Base-by-base conservation (phyloP, 2,888 invertebrate genomes). In the Tetranychus truncatus region DNA sequence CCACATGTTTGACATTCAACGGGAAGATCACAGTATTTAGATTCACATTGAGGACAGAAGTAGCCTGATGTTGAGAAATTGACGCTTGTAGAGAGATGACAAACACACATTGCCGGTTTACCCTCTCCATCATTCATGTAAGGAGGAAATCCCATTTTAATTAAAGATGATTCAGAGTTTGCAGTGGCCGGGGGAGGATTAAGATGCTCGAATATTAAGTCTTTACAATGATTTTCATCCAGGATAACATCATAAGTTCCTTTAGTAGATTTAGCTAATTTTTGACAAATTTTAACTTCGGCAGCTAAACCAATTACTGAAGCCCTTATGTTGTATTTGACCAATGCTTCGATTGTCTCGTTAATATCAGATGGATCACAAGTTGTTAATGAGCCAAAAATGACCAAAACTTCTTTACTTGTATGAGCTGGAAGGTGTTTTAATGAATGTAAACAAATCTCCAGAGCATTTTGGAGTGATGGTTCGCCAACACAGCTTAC, bases 101-200 rank as follows among this genome's bases (percentile, higher is more conserved):
- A 95, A 91, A 94, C 92, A 84, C 95, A 95, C 83, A 93, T 89
- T 45, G 92, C 90, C 77, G 92, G 87, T 7, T 80, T 85, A 84
- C 80, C 86, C 85, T 79, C 87, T 87, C 81, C 85, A 76, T 86
- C 85, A 74, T 85, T 82, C 80, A 84, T 81, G 79, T 89, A 88
- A 84, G 93, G 92, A 7, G 95, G 95, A 84, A 96, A 96, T 15
- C 95, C 96, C 95, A 96, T 96, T 86, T 93, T 91, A 65, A 94
- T 91, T 3, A 94, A 86, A 15, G 89, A 88, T n/a, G 89, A 88
- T 78, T 90, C 89, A 76, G 88, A 79, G 45, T 79, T 80, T n/a
- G 78, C 78, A 15, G 80, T 80, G 82, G 78, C 87, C 83, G 75
- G 88, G 8, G 84, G 84, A 11, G 86, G 86, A n/a, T 81, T 80